Evolutionary conservation across 2,797 vertebrate species (phyloP).

Genomic region (Smutsia temminckii): DNA sequence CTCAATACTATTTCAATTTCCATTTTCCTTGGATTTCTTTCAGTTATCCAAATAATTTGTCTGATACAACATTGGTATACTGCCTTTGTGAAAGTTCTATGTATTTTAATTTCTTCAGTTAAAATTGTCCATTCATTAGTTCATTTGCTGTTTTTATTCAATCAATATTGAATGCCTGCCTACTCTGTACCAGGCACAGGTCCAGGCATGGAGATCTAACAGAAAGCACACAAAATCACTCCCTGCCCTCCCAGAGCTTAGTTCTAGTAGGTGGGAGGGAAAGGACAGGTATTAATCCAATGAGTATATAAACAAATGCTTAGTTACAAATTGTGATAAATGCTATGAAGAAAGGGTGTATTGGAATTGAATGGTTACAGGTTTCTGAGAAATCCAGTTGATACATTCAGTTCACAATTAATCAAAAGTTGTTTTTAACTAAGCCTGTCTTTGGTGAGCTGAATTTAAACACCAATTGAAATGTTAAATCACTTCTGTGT

Average conservation of each 20-base stretch:
- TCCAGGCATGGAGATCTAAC: neutral
- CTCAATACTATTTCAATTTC: slow-evolving; percentile 15
- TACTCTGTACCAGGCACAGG: neutral
- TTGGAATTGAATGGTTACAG: neutral
- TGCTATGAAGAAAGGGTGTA: neutral
- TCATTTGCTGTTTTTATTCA: slow-evolving; percentile 3
- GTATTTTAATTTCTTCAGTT: slow-evolving; percentile 9
- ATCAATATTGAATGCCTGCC: neutral
- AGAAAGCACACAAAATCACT: neutral
- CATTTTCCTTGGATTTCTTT: slow-evolving; percentile 26
- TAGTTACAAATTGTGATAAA: neutral
- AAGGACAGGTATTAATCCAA: neutral
- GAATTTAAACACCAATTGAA: neutral
- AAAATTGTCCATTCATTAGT: neutral
- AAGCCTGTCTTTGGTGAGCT: neutral
- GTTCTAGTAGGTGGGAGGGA: neutral
- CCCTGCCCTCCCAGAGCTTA: neutral
- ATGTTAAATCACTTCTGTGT: neutral
- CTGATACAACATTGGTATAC: neutral
- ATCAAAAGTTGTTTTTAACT: slow-evolving; percentile 9
- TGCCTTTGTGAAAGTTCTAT: neutral
- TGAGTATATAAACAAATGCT: neutral
- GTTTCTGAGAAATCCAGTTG: slow-evolving; percentile 23
- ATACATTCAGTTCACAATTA: slow-evolving; percentile 23
- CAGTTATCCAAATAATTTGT: neutral